Base-by-base conservation (phyloP, 2,888 invertebrate species). In the Aphidoletes aphidimyza region DNA sequence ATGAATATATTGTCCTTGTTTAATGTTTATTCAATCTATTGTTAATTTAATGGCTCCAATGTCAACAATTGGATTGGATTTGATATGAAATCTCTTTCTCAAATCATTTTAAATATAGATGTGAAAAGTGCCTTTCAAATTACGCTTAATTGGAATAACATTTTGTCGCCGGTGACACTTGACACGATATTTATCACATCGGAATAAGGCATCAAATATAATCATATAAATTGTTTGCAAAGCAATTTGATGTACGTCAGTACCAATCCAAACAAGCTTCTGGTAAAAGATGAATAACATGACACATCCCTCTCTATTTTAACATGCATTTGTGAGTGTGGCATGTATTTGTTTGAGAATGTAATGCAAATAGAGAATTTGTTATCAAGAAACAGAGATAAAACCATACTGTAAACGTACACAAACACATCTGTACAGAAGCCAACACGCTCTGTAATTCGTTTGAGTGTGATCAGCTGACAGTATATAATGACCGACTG, bases 291-390 rank as follows among this genome's bases (percentile, higher is more conserved):
- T 69, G n/a, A n/a, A n/a, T n/a, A n/a, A 34, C 34, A 30, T 69
- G 69, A 69, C 69, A 30, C 69, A 69, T 30, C 69, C 69, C 69
- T 69, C 30, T 69, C 30, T 22, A 6, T 54, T 30, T 69, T 69
- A 9, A 30, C 69, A 14, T 30, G 26, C 26, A 69, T 14, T 30
- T 30, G 34, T 30, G 14, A 69, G n/a, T n/a, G n/a, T n/a, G n/a
- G n/a, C 26, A 26, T 22, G 54, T 54, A 14, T 69, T 11, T 14
- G 30, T 69, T 14, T 69, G 69, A 5, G 3, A 14, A n/a, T n/a
- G 11, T 14, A 2, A 14, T 69, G 17, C 34, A 69, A 69, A 30
- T 26, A 54, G 22, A 26, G 30, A 30, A 26, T 69, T n/a, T 14
- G 22, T 54, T 54, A 54, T 54, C 54, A 54, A n/a, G 9, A 11